Evolutionary conservation across 1,140 invertebrate species (phyloP), one percentile per base, ranked within the genome.

Genomic region (Calephelis nemesis): DNA sequence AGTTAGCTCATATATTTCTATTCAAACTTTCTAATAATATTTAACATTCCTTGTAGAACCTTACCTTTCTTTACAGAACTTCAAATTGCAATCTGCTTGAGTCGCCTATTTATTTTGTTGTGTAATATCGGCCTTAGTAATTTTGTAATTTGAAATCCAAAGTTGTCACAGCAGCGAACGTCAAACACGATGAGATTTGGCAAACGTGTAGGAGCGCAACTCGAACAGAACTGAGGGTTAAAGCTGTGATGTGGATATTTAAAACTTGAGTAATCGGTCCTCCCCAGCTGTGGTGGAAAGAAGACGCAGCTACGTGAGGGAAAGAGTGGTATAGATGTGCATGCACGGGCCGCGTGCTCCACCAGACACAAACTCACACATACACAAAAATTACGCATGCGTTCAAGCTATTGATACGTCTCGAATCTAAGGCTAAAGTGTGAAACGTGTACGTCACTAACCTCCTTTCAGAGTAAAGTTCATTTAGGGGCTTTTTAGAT

Each of bases 241-340:
- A 75, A 73, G 74, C 77, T 74, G 66, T 74, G 67, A 70, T 71
- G 72, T 72, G 78, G 82, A 81, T 91, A 91, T 91, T 91, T 89
- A 87, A 89, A 89, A 87, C 88, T 85, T 87, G 71, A 81, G 74
- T 85, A 79, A 81, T 81, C 79, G 77, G 85, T 80, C 79, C 80
- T 87, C 84, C 88, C 84, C 84, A 75, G 78, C 64, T 67, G 63
- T 63, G 70, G 54, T 47, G 13, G 7, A 47, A 58, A 54, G 72
- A 62, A 75, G 81, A 87, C 69, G 73, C 63, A 72, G 72, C 73
- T 79, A 87, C 81, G 58, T 30, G 50, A 45, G 19, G 47, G 74
- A 88, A 68, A 66, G 85, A 85, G 84, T 88, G 47, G 68, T 77
- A 62, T 60, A 69, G 74, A 83, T 68, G 72, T 71, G 75, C 88